phyloP scores from a whole-genome alignment of 2,888 invertebrate species.

The Fabriciana adippe region DNA sequence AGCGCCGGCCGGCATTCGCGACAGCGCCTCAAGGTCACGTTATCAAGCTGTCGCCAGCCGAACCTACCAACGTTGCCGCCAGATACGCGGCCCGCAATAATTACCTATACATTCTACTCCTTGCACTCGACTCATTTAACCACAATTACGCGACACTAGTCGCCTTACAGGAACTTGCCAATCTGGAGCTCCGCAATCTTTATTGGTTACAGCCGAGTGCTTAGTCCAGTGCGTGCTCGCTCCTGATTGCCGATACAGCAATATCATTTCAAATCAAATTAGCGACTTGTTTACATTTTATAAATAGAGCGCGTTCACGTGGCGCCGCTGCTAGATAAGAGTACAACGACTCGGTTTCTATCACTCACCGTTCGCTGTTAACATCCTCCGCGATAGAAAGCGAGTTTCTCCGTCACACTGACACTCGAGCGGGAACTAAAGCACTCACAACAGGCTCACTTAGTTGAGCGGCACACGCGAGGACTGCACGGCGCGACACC shows the following conservation, averaged over 20 bases:
- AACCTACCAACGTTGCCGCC: constrained; percentile 39
- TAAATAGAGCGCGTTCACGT: constrained; percentile 80
- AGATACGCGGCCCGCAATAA: constrained; percentile 42
- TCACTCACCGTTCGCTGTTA: constrained; percentile 82
- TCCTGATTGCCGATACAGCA: constrained; percentile 62
- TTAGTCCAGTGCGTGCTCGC: constrained; percentile 66
- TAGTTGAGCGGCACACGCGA: constrained; percentile 78
- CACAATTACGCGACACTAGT: constrained; percentile 50
- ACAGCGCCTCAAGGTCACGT: constrained; percentile 78
- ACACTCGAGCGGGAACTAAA: constrained; percentile 77
- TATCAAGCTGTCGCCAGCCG: constrained; percentile 77
- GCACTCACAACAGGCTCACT: constrained; percentile 82
- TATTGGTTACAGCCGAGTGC: constrained; percentile 60
- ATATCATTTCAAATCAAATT: constrained; percentile 72
- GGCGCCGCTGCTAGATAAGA: constrained; percentile 70
- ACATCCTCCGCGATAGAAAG: constrained; percentile 77
- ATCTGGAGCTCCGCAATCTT: constrained; percentile 72
- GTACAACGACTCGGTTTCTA: constrained; percentile 55
- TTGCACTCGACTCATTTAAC: constrained; percentile 47
- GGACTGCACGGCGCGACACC: constrained; percentile 80
- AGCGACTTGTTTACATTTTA: constrained; percentile 79
- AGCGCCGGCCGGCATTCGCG: constrained; percentile 76
- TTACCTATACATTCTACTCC: constrained; percentile 40
- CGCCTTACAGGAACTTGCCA: constrained; percentile 76
- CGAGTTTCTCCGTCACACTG: constrained; percentile 76